These are phyloP conservation scores for Erethizon dorsatum DNA, from an alignment of 2,797 vertebrate genomes.

Conservation along the genomic window DNA sequence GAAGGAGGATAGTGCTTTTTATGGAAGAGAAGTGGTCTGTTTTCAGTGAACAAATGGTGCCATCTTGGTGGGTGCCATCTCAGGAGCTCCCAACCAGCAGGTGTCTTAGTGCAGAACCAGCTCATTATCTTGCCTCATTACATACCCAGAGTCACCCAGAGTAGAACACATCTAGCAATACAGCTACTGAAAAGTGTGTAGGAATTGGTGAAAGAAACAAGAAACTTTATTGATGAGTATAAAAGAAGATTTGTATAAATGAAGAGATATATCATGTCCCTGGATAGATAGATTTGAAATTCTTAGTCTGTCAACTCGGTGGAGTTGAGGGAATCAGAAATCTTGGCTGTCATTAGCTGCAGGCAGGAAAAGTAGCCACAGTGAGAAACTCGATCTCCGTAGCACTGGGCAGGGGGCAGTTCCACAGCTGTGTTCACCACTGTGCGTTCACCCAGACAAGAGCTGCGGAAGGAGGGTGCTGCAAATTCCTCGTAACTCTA, in stretches of 20 bases:
- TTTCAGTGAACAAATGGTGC: neutral
- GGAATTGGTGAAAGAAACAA: neutral
- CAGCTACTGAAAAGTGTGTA: neutral
- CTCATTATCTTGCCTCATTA: neutral
- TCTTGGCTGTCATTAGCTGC: neutral
- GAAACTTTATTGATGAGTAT: neutral
- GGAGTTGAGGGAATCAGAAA: neutral
- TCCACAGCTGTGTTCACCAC: neutral
- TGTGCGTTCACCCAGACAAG: neutral
- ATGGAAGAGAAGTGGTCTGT: neutral
- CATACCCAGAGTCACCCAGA: neutral
- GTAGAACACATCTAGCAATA: neutral
- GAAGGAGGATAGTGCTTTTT: neutral
- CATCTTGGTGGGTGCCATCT: neutral
- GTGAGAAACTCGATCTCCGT: accelerated
- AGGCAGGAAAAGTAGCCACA: neutral
- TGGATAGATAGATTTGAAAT: neutral
- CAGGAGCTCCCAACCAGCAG: neutral
- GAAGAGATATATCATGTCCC: neutral
- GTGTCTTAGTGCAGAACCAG: neutral
- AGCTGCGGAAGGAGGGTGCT: neutral
- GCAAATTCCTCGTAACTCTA: too few species aligned
- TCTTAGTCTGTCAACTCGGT: neutral
- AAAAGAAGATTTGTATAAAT: neutral
- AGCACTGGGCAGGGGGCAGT: neutral